Evolutionary conservation across 2,888 invertebrate genomes (phyloP).

Genomic region (Conops quadrifasciatus): DNA sequence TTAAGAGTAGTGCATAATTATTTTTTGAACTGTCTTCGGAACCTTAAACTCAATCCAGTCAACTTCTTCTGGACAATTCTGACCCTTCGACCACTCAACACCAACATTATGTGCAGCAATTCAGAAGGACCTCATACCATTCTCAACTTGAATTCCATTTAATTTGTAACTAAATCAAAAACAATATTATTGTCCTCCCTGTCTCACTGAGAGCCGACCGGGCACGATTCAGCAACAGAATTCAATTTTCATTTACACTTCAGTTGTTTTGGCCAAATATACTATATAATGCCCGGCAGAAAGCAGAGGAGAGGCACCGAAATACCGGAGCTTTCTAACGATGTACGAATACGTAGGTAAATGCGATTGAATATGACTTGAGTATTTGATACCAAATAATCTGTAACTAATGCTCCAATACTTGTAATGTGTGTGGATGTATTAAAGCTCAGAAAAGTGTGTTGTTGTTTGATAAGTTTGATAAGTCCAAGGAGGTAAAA

Average conservation of each 20-base stretch:
- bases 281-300: not conserved
- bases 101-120: not conserved
- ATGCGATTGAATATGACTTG: too few relatives aligned
- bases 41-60: too few relatives aligned
- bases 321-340: not conserved
- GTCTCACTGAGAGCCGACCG: not conserved
- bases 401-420: too few relatives aligned
- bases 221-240: conserved; percentile 22
- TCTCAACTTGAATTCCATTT: not conserved
- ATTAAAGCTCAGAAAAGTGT: too few relatives aligned
- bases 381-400: too few relatives aligned
- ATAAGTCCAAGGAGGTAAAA: too few relatives aligned
- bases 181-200: conserved; percentile 2
- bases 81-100: too few relatives aligned
- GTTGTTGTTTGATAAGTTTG: too few relatives aligned
- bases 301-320: not conserved
- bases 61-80: too few relatives aligned
- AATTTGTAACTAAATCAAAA: conserved; percentile 18
- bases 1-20: too few relatives aligned
- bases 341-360: not conserved
- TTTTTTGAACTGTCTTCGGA: too few relatives aligned
- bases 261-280: conserved; percentile 26
- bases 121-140: not conserved
- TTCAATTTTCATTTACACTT: conserved; percentile 32
- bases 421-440: too few relatives aligned